A percentile compares a stretch with the other conserved stretches of the same genome.
Conservation (phyloP, 2,888 invertebrate genomes). For the Drosophila multiciliata region DNA sequence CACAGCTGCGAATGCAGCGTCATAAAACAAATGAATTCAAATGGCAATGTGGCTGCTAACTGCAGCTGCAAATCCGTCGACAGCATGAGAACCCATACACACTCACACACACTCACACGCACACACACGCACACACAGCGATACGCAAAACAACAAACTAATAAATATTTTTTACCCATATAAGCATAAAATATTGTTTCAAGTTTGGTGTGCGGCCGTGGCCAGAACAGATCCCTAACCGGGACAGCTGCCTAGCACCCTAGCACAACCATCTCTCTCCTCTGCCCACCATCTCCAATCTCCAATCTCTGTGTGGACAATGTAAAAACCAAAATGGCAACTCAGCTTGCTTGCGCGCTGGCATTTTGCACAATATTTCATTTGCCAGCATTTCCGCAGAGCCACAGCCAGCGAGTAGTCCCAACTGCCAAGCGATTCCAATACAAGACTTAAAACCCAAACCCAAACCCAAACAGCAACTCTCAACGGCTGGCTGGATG, state of each 20-base stretch:
- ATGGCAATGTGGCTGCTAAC: conserved; percentile 26
- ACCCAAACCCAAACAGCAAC: neutral
- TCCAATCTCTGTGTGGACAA: conserved; percentile 18
- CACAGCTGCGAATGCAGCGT: conserved; percentile 37
- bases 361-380: conserved; percentile 70
- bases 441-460: conserved; percentile 3
- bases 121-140: conserved; percentile 2
- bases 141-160: conserved; percentile 65
- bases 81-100: conserved; percentile 15
- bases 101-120: neutral
- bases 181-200: conserved; percentile 76
- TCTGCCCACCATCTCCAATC: neutral
- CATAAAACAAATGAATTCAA: conserved; percentile 57
- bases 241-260: conserved; percentile 23
- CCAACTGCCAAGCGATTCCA: conserved; percentile 32
- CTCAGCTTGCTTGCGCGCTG: conserved; percentile 56
- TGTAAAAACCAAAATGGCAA: conserved; percentile 48
- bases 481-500: conserved; percentile 1
- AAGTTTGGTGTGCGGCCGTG: conserved; percentile 43
- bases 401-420: conserved; percentile 1
- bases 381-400: conserved; percentile 62
- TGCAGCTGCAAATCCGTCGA: conserved; percentile 47
- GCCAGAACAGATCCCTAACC: conserved; percentile 28
- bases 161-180: conserved; percentile 71
- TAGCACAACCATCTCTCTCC: neutral